These are phyloP conservation scores for Cliona cf. orientalis DNA, from an alignment of 37 sponge, comb jelly and placozoan genomes.

Conservation along the genomic window DNA sequence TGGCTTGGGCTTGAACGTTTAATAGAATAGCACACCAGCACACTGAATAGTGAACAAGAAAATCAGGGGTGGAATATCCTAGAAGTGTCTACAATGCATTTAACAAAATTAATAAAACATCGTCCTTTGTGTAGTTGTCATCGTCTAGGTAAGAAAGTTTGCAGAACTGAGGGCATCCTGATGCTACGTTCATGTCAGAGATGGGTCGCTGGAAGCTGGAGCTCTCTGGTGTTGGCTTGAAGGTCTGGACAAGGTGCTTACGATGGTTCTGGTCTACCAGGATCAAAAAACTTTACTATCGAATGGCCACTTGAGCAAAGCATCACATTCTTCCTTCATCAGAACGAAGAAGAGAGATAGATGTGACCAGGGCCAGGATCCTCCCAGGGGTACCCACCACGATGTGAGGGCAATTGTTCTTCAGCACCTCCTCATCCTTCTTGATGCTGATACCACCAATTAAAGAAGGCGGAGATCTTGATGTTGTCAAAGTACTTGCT, in stretches of 20 bases:
- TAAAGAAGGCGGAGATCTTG: constrained; percentile 90
- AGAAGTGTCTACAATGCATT: constrained; percentile 60
- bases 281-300: constrained; percentile 76
- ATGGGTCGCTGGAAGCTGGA: constrained; percentile 55
- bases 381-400: constrained; percentile 97
- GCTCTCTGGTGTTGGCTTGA: constrained; percentile 68
- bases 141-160: constrained; percentile 41
- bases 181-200: constrained; percentile 70
- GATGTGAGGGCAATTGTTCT: constrained; percentile 97
- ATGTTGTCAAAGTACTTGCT: constrained; percentile 89
- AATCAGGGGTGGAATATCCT: no score
- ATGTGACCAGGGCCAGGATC: constrained; percentile 86
- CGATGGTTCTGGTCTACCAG: constrained; percentile 73
- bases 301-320: constrained; percentile 83
- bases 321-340: constrained; percentile 86
- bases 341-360: constrained; percentile 84
- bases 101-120: constrained; percentile 69
- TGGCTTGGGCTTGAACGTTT: no score
- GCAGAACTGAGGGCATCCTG: constrained; percentile 75
- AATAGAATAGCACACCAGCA: no score
- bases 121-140: constrained; percentile 56
- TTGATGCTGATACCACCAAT: constrained; percentile 93
- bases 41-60: no score
- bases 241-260: constrained; percentile 84
- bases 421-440: constrained; percentile 92